Conservation (phyloP, 2,888 invertebrate genomes). For the Caenorhabditis doughertyi region DNA sequence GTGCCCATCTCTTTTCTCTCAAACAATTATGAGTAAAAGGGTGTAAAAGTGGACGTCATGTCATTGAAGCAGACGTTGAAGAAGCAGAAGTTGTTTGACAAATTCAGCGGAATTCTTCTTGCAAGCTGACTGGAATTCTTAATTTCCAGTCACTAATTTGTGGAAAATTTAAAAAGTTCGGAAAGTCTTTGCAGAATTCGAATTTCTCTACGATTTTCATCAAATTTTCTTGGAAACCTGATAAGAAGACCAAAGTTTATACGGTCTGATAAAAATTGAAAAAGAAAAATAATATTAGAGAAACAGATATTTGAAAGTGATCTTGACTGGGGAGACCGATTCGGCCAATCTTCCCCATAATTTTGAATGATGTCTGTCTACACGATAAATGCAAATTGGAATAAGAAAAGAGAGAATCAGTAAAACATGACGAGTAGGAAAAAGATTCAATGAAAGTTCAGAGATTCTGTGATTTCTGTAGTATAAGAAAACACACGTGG, state of each 20-base stretch:
- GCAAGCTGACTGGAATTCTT: slow-evolving; percentile 12
- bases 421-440: not conserved
- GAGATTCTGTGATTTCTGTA: slow-evolving; percentile 22
- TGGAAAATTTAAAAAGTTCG: slow-evolving; percentile 6
- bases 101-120: slow-evolving; percentile 28
- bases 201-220: slow-evolving; percentile 18
- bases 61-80: not conserved
- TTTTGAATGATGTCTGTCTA: slow-evolving; percentile 13
- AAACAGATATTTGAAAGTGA: slow-evolving; percentile 25
- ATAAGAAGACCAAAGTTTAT: slow-evolving; percentile 31
- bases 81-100: slow-evolving; percentile 32
- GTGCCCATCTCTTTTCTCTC: slow-evolving; percentile 33
- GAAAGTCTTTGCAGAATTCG: slow-evolving; percentile 9
- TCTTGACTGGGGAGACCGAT: slow-evolving; percentile 35
- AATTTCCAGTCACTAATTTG: slow-evolving; percentile 8
- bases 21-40: slow-evolving; percentile 58
- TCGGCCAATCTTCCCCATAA: slow-evolving; percentile 44
- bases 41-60: slow-evolving; percentile 43
- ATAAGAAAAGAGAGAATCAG: not conserved
- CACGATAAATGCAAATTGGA: slow-evolving; percentile 36
- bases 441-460: not conserved
- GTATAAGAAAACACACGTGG: slow-evolving; percentile 4
- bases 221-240: slow-evolving; percentile 3
- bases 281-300: not conserved
- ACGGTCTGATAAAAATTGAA: slow-evolving; percentile 4